Base-by-base conservation (phyloP, 2,888 invertebrate species). In the Lasioglossum lativentre region DNA sequence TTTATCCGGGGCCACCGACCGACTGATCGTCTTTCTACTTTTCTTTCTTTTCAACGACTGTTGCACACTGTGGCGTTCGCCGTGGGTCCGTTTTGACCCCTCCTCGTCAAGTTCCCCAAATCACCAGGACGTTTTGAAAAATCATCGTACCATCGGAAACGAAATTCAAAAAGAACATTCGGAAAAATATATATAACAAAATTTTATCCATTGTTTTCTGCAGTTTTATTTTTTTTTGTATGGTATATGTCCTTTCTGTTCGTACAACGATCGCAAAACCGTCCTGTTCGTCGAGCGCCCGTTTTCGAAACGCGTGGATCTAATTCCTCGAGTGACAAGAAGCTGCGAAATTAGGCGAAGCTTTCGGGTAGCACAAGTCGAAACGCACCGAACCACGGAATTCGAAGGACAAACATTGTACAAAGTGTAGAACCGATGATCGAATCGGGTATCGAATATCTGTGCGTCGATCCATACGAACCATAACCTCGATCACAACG, bases 381-480 rank as follows among this genome's bases (percentile, higher is more conserved):
- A 63, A 30, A 30, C 59, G 59, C 59, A 14, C 14, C 30, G 4
- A 52, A 23, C 23, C 52, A 23, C 52, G 16, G 52, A 52, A 52
- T 52, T 52, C 52, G 52, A 52, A 52, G 52, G 52, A 52, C 52
- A 52, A 52, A 52, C 23, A 59, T 63, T 63, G 59, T 30, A 63
- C 59, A 30, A 63, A 63, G 59, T 30, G 59, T 63, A 63, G 27
- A 16, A 30, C 16, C 59, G 59, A 30, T 16, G 16, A 30, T 30
- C n/a, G 34, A 63, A 30, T 0, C 59, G 59, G 27, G 59, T 27
- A 30, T 30, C 59, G 27, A 30, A 14, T 16, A 30, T 30, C 59
- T 16, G 59, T 30, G 59, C 30, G 19, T 66, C 66, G 34, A 23
- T 0, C 16, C 66, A 34, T 66, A 8, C 19, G 23, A 34, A 16